Evolutionary conservation across 2,797 vertebrate genomes (phyloP).

Genomic region (Chrysocyon brachyurus): DNA sequence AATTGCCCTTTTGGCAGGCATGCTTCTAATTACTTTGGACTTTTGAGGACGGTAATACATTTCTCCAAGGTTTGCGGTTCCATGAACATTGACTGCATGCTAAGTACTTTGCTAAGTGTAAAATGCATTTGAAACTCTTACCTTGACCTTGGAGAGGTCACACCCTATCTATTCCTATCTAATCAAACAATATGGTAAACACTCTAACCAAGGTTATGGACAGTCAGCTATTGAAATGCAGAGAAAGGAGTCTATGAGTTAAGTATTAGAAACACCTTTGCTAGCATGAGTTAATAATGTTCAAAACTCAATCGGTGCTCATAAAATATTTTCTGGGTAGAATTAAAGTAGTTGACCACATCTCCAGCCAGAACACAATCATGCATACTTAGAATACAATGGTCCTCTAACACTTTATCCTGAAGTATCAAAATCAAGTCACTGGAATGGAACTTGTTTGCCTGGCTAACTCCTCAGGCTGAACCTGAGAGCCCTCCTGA

Average conservation of each 20-base stretch:
- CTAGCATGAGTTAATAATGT: not conserved
- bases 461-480: not conserved
- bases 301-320: not conserved
- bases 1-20: not conserved
- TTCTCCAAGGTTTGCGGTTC: not conserved
- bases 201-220: not conserved
- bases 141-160: not conserved
- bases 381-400: accelerated
- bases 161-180: not conserved
- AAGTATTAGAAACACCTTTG: not conserved
- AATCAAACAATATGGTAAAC: not conserved
- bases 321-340: not conserved
- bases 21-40: not conserved
- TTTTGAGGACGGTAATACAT: not conserved
- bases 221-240: not conserved
- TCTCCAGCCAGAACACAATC: not conserved
- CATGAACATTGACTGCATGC: not conserved
- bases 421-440: not conserved
- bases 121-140: not conserved
- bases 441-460: accelerated
- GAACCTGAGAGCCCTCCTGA: accelerated
- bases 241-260: not conserved
- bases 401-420: accelerated
- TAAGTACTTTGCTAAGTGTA: not conserved
- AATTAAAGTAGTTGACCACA: not conserved